Base-by-base conservation (phyloP, 2,113 vertebrate species). In the Pampusana beccarii region DNA sequence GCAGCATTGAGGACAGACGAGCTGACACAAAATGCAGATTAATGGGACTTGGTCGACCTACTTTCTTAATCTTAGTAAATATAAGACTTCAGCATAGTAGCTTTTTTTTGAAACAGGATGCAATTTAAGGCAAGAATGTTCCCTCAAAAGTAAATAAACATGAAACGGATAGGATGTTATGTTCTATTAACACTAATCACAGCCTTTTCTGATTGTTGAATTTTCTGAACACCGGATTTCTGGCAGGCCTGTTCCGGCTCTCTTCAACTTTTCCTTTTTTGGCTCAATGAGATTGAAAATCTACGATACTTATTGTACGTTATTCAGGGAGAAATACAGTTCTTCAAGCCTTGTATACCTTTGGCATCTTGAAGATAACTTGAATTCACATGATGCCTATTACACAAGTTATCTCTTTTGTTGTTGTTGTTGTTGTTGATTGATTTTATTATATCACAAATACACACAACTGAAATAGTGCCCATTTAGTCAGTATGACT, bases 91-190 rank as follows among this genome's bases (percentile, higher is more conserved):
- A 87, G 62, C 67, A 67, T 0, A 67, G 83, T 0, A 1, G 51
- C 36, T 46, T 66, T 64, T 60, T 82, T 61, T 69, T 60, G 64
- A 88, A 94, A 93, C 93, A 95, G 95, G 92, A 95, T 92, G 79
- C 74, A 87, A 86, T 93, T 92, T 80, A 57, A 90, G 91, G 66
- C 82, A 97, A 96, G 86, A 97, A 92, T 97, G 94, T 96, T 95
- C 95, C 74, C 54, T 87, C 40, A 70, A 80, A 94, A 92, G 70
- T 91, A 97, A 97, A 96, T 95, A 94, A 95, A 96, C 90, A 80
- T 5, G 26, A 92, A 94, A 89, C 5, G 21, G 88, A 88, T 87
- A 25, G 95, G 95, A 96, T 93, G 80, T 94, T 95, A 91, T 92
- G 69, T 96, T 97, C 86, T 95, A 58, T 78, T 92, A 89, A 69